Evolutionary conservation across 2,113 vertebrate genomes (phyloP).

Genomic region (Bufo bufo): DNA sequence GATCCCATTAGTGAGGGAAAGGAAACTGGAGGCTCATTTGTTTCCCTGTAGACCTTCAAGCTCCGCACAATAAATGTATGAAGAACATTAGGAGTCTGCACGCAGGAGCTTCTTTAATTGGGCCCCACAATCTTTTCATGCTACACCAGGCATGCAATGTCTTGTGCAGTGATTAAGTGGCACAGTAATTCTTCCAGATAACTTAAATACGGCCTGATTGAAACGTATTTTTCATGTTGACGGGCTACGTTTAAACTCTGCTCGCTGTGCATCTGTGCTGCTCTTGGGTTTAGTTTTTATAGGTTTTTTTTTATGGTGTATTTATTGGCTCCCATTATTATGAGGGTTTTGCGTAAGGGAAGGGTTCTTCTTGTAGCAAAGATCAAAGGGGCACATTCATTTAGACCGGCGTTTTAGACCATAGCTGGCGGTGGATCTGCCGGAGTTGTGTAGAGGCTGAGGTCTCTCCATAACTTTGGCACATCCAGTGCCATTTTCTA

Average conservation of each 20-base stretch:
- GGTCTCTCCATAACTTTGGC: too few species aligned
- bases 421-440: too few species aligned
- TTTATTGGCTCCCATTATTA: too few species aligned
- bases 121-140: constrained; percentile 43
- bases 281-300: background rate
- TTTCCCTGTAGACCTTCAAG: constrained; percentile 46
- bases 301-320: background rate
- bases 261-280: background rate
- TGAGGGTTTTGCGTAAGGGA: too few species aligned
- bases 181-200: background rate
- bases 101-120: constrained; percentile 36
- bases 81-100: constrained; percentile 25
- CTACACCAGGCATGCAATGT: constrained; percentile 15
- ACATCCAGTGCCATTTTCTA: too few species aligned
- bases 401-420: too few species aligned
- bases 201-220: constrained; percentile 22
- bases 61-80: background rate
- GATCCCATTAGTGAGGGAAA: constrained; percentile 59
- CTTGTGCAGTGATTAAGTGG: constrained; percentile 27
- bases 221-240: constrained; percentile 31
- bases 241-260: background rate
- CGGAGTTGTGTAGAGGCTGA: too few species aligned
- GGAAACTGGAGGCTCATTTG: constrained; percentile 4
- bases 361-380: too few species aligned
- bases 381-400: too few species aligned